Evolutionary conservation across 1,140 invertebrate species (phyloP).

Genomic region (Geopemphigus sp.): DNA sequence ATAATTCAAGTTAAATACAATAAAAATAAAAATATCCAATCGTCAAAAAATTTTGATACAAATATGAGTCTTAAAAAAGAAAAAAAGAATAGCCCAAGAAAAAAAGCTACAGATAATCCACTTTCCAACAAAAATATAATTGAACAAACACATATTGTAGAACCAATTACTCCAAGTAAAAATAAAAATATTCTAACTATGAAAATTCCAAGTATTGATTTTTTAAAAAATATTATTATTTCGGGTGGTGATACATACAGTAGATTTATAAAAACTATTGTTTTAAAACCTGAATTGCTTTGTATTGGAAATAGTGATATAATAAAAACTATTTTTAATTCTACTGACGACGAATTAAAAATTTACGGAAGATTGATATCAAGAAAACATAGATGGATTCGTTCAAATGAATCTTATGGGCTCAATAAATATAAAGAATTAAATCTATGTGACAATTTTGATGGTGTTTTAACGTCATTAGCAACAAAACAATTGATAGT

Average conservation of each 20-base stretch:
- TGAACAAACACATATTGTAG: not conserved
- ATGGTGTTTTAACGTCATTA: conserved; percentile 8
- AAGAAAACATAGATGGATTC: conserved; percentile 47
- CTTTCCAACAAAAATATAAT: not conserved
- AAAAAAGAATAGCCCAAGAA: not conserved
- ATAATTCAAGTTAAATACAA: too few relatives aligned
- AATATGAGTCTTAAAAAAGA: not conserved
- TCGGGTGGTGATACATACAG: conserved; percentile 42
- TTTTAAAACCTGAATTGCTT: not conserved
- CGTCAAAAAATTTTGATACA: not conserved
- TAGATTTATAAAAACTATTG: conserved; percentile 26
- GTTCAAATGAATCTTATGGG: not conserved
- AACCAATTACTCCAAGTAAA: conserved; percentile 29
- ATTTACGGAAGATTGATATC: conserved; percentile 27
- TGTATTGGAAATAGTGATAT: not conserved
- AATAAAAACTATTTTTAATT: not conserved
- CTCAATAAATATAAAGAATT: conserved; percentile 14
- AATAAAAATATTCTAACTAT: not conserved
- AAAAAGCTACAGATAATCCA: not conserved
- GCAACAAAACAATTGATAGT: conserved; percentile 33
- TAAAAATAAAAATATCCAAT: not conserved
- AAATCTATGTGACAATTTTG: conserved; percentile 28
- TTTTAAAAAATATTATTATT: conserved; percentile 8
- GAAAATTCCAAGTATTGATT: conserved; percentile 24
- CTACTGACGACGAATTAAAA: conserved; percentile 30